A percentile compares a stretch with the other conserved stretches of the same genome.
These are phyloP conservation scores for Psix sp. DNA, from an alignment of 1,140 invertebrate genomes.

Conservation along the genomic window DNA sequence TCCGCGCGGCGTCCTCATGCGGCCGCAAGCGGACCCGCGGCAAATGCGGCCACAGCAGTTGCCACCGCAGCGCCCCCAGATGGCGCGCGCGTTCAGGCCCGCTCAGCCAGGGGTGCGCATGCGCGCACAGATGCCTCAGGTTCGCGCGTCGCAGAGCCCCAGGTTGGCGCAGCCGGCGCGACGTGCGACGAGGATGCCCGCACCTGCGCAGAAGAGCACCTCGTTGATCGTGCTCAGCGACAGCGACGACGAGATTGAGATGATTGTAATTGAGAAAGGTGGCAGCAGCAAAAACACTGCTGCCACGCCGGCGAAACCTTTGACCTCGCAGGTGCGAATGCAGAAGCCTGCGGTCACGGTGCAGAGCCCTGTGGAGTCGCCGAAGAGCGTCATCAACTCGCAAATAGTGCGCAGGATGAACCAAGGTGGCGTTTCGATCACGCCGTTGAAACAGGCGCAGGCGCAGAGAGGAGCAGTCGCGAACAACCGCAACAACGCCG, in stretches of 20 bases:
- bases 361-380: slow-evolving; percentile 30
- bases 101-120: background rate
- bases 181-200: slow-evolving; percentile 4
- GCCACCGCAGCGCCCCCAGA: background rate
- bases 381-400: slow-evolving; percentile 60
- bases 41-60: background rate
- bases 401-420: slow-evolving; percentile 71
- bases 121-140: background rate
- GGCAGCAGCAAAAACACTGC: slow-evolving; percentile 3
- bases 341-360: slow-evolving; percentile 55
- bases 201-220: slow-evolving; percentile 60
- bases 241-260: slow-evolving; percentile 74
- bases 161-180: slow-evolving; percentile 2
- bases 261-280: slow-evolving; percentile 69
- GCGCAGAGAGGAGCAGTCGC: slow-evolving; percentile 10
- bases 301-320: slow-evolving; percentile 6
- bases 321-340: slow-evolving; percentile 1
- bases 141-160: slow-evolving; percentile 7
- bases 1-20: slow-evolving; percentile 8
- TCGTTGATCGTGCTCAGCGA: slow-evolving; percentile 73
- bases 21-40: slow-evolving; percentile 5
- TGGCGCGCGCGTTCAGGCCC: slow-evolving; percentile 1
- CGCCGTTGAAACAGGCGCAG: slow-evolving; percentile 66
- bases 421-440: slow-evolving; percentile 73
- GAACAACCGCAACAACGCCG: background rate